Base-by-base conservation (phyloP, 2,888 invertebrate species). In the Anagyrus pseudococci region DNA sequence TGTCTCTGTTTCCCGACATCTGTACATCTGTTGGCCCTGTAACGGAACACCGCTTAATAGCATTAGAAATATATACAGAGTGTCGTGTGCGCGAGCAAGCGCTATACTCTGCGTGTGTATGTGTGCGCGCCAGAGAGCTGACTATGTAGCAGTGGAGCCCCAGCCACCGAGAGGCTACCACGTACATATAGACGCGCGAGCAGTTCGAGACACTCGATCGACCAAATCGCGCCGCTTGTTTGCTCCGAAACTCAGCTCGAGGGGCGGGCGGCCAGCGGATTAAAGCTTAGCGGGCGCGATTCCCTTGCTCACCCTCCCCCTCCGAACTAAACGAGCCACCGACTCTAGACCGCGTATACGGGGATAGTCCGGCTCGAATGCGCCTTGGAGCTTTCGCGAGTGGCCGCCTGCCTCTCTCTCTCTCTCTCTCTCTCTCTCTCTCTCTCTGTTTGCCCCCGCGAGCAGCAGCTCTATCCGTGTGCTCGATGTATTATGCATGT, bases 1-100 rank as follows among this genome's bases (percentile, higher is more conserved):
- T n/a, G n/a, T 72, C 71, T 74, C 44, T 37, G 43, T 43, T 43
- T 47, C 25, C 25, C 58, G 23, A 68, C 69, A 70, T 74, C 68
- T 71, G 76, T 77, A 78, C 80, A 79, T 79, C 79, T 80, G 80
- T 80, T 77, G 58, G 53, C 15, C 37, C 26, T 75, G 80, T 80
- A 80, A 80, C 77, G 75, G 78, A 79, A 80, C 77, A 80, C 80
- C 76, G 73, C 69, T 75, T 80, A 80, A 80, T 80, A 78, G 77
- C 75, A 80, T 80, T 80, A 80, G 78, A 77, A 78, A 76, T 75
- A 72, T 75, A 77, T 74, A 76, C 69, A 64, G 64, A 37, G 33
- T 8, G 33, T 37, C 33, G 65, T 53, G 48, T 65, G 61, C 55
- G 44, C 62, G n/a, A n/a, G n/a, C n/a, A n/a, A n/a, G n/a, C n/a